Evolutionary conservation across 2,113 vertebrate genomes (phyloP), one percentile per base, ranked within the genome.

Genomic region (Toxotes chatareus): DNA sequence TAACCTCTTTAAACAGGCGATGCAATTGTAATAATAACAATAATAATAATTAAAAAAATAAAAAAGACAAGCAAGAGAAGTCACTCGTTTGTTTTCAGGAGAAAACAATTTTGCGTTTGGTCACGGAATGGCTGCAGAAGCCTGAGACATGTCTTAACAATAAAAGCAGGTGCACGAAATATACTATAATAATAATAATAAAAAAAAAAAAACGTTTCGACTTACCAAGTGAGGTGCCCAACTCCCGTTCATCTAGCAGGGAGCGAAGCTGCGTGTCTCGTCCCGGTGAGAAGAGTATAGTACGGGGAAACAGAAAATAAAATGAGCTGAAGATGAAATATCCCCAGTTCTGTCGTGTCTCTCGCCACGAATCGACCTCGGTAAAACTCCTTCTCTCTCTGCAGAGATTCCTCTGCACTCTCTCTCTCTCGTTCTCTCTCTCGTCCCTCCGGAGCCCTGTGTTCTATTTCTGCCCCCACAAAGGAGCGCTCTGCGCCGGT

Each of bases 151-250:
- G 0, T 27, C 31, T 12, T 3, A 11, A 74, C 9, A 38, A 60
- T 19, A 56, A 75, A 65, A 44, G 2, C 55, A 3, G 44, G 17
- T 17, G 60, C 53, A 63, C 19, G 53, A 67, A 21, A 14, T 3
- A 23, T 5, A 8, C 44, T 14, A 40, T 27, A 27, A 27, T 27
- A 27, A 27, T 27, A 27, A 27, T 27, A 27, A 27, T 27, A 27
- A 27, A 27, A 27, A 27, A n/a, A n/a, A n/a, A 42, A 42, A 57
- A n/a, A 17, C 0, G 27, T 1, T 11, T 47, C n/a, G 27, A 51
- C 94, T 95, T 87, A 96, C 95, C 93, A 84, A 92, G 91, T 91
- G 86, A 93, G 85, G 85, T 86, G 82, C 75, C 91, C 89, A 93
- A 89, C 85, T 91, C 91, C 88, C 78, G 92, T 65, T 91, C 94